These are phyloP conservation scores for Phenganax stokvisi DNA, from an alignment of 92 coral and sea anemone species.

Conservation along the genomic window DNA sequence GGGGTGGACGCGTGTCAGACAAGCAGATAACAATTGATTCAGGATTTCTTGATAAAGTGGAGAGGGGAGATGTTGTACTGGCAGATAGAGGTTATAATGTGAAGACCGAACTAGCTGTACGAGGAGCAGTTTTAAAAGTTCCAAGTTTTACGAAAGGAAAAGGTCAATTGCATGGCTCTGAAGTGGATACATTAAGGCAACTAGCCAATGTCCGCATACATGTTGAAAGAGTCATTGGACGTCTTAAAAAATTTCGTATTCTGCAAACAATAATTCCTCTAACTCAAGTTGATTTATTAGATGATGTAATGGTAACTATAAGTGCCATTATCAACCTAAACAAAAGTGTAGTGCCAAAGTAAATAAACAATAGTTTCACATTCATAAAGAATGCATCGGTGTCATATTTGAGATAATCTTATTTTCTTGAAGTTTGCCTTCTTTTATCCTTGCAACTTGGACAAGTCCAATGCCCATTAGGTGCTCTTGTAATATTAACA, in stretches of 20 bases:
- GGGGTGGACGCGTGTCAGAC: slow-evolving; percentile 57
- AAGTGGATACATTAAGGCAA: slow-evolving; percentile 48
- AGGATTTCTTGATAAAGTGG: slow-evolving; percentile 45
- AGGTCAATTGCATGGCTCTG: slow-evolving; percentile 40
- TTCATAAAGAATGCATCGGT: too few species aligned
- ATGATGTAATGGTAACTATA: slow-evolving; percentile 33
- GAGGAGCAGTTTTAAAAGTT: slow-evolving; percentile 46
- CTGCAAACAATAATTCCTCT: slow-evolving; percentile 35
- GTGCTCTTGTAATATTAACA: too few species aligned
- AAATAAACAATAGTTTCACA: too few species aligned
- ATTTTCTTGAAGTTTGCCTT: too few species aligned
- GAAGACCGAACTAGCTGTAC: neutral
- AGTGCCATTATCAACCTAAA: slow-evolving; percentile 39
- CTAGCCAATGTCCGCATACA: slow-evolving; percentile 49
- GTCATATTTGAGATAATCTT: too few species aligned
- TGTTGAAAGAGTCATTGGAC: slow-evolving; percentile 55
- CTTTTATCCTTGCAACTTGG: too few species aligned
- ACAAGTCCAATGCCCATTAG: too few species aligned
- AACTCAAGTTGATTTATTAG: slow-evolving; percentile 29
- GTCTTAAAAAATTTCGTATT: slow-evolving; percentile 40
- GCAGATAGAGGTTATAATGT: neutral
- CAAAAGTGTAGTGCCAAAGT: neutral
- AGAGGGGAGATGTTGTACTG: slow-evolving; percentile 14
- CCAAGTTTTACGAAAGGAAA: slow-evolving; percentile 46
- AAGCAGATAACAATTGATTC: slow-evolving; percentile 43